Percentiles rank a stretch among this genome's conserved stretches.
phyloP scores from a whole-genome alignment of 53 echinoderm and acorn worm species.

The Holothuria scabra region DNA sequence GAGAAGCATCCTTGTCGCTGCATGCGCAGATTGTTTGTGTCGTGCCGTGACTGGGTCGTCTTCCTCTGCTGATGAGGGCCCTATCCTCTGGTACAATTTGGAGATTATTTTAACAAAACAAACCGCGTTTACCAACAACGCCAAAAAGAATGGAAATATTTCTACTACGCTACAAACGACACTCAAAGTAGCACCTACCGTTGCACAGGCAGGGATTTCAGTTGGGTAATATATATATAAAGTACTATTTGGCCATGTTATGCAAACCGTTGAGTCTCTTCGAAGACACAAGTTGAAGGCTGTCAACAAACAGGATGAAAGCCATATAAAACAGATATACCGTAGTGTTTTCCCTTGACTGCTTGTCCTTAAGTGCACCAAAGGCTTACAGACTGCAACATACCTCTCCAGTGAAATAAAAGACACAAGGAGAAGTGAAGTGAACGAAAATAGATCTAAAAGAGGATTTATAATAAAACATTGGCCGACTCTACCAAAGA shows the following conservation, averaged over 20 bases:
- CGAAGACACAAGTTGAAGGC: too few relatives aligned
- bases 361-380: background rate
- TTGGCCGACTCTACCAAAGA: conserved; percentile 6
- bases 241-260: background rate
- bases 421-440: background rate
- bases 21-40: background rate
- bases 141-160: background rate
- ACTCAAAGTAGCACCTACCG: background rate
- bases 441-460: background rate
- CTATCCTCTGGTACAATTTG: background rate
- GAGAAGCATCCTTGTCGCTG: conserved; percentile 9
- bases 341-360: background rate
- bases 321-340: background rate
- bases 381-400: background rate
- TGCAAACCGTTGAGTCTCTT: background rate
- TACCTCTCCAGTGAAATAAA: background rate
- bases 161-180: too few relatives aligned
- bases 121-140: background rate
- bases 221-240: background rate
- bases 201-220: background rate
- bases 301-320: background rate
- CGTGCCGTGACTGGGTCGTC: too few relatives aligned
- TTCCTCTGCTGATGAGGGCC: background rate
- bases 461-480: conserved; percentile 1
- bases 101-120: background rate